Evolutionary conservation across 2,797 vertebrate genomes (phyloP).

Genomic region (Rhyacichthys aspro): DNA sequence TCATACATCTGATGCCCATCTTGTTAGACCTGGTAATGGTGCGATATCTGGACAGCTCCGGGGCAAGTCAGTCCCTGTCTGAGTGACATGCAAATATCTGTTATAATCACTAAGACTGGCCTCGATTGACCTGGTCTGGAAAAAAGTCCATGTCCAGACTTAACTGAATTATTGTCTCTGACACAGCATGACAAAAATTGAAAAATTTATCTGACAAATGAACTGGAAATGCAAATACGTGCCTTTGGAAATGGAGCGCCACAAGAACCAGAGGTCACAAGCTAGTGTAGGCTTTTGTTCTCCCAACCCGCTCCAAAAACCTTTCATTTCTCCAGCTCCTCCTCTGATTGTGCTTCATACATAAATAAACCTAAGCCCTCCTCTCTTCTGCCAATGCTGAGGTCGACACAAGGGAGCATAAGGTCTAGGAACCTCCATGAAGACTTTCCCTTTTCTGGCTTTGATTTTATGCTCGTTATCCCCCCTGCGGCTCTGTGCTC

Average conservation of each 20-base stretch:
- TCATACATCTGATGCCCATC: constrained; percentile 39
- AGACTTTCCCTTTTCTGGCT: constrained; percentile 74
- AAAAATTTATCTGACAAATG: constrained; percentile 74
- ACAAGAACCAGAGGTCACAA: constrained; percentile 48
- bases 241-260: constrained; percentile 64
- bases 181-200: constrained; percentile 58
- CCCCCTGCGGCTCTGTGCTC: constrained; percentile 49
- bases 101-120: constrained; percentile 35
- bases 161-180: constrained; percentile 31
- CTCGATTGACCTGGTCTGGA: constrained; percentile 23
- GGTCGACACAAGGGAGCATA: constrained; percentile 55
- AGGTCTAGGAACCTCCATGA: constrained; percentile 69
- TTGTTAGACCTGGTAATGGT: constrained; percentile 48
- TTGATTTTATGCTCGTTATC: constrained; percentile 76
- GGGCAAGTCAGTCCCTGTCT: constrained; percentile 65
- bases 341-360: constrained; percentile 22
- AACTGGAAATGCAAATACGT: constrained; percentile 60
- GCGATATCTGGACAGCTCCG: constrained; percentile 55
- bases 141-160: constrained; percentile 20
- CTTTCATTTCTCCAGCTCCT: background rate
- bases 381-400: constrained; percentile 26
- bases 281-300: constrained; percentile 52
- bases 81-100: constrained; percentile 71
- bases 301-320: constrained; percentile 37
- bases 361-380: constrained; percentile 56